These are phyloP conservation scores for Mormyrus iriodes DNA, from an alignment of 2,113 vertebrate genomes.

Conservation along the genomic window DNA sequence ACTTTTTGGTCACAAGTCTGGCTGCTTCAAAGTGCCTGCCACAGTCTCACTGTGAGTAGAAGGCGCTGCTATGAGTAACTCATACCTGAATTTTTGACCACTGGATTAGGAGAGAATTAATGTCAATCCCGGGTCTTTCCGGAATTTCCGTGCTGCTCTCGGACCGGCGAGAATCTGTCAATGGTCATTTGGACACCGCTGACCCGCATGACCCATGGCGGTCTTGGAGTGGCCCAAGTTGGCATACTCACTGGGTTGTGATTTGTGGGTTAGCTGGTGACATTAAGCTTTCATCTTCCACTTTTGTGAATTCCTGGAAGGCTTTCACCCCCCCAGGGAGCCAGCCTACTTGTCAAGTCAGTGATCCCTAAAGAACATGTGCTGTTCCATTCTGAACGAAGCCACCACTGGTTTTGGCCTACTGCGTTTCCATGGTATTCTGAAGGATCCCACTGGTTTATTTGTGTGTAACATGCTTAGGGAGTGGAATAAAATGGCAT, in stretches of 20 bases:
- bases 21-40: neutral
- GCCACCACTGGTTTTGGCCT: neutral
- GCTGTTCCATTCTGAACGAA: constrained; percentile 16
- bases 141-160: neutral
- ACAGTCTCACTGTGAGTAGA: neutral
- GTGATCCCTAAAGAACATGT: constrained; percentile 50
- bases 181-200: neutral
- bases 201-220: constrained; percentile 13
- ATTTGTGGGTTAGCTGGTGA: constrained; percentile 39
- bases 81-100: constrained; percentile 1
- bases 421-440: neutral
- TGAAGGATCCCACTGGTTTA: neutral
- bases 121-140: neutral
- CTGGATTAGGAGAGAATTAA: neutral
- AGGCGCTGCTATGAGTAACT: neutral
- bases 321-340: constrained; percentile 35
- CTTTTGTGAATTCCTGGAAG: constrained; percentile 45
- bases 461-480: neutral
- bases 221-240: constrained; percentile 30
- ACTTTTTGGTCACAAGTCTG: neutral
- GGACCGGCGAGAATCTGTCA: neutral
- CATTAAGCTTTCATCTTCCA: constrained; percentile 43
- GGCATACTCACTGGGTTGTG: constrained; percentile 24
- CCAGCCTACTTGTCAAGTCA: constrained; percentile 35
- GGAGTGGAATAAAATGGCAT: neutral